Evolutionary conservation across 2,113 vertebrate genomes (phyloP).

Genomic region (Channa argus): DNA sequence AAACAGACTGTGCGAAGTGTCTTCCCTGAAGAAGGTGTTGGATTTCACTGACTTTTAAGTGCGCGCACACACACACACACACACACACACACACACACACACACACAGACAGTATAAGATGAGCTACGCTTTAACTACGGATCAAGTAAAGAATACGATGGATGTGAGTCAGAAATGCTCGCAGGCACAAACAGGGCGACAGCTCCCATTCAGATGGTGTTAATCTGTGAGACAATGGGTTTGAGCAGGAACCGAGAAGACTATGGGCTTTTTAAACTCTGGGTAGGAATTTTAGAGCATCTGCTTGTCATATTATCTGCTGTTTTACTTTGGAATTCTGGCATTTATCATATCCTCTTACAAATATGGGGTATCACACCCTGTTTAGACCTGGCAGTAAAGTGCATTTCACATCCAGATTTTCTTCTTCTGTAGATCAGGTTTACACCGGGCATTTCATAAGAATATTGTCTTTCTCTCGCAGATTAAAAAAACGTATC

Average conservation of each 20-base stretch:
- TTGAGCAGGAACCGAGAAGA: slow-evolving; percentile 36
- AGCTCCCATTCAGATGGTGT: slow-evolving; percentile 65
- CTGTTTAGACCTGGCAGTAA: neutral
- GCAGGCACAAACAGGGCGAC: slow-evolving; percentile 69
- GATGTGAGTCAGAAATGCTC: slow-evolving; percentile 51
- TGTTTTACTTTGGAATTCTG: slow-evolving; percentile 4
- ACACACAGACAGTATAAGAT: slow-evolving; percentile 21
- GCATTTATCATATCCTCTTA: slow-evolving; percentile 22
- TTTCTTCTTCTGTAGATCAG: neutral
- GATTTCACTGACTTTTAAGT: slow-evolving; percentile 75
- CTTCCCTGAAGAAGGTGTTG: slow-evolving; percentile 71
- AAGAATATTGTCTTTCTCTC: neutral
- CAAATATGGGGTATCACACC: slow-evolving; percentile 12
- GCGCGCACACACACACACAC: slow-evolving; percentile 34
- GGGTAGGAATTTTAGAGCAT: slow-evolving; percentile 43
- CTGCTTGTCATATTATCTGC: slow-evolving; percentile 31
- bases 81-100: slow-evolving; percentile 19
- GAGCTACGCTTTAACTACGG: slow-evolving; percentile 56
- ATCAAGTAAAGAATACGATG: slow-evolving; percentile 50
- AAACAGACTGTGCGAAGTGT: slow-evolving; percentile 50
- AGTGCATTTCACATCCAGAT: neutral
- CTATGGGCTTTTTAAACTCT: slow-evolving; percentile 1
- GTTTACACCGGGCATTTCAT: neutral
- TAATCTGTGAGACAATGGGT: slow-evolving; percentile 60
- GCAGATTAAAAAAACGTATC: neutral